Base-by-base conservation (phyloP, 2,113 vertebrate species). In the Gymnobelideus leadbeateri region DNA sequence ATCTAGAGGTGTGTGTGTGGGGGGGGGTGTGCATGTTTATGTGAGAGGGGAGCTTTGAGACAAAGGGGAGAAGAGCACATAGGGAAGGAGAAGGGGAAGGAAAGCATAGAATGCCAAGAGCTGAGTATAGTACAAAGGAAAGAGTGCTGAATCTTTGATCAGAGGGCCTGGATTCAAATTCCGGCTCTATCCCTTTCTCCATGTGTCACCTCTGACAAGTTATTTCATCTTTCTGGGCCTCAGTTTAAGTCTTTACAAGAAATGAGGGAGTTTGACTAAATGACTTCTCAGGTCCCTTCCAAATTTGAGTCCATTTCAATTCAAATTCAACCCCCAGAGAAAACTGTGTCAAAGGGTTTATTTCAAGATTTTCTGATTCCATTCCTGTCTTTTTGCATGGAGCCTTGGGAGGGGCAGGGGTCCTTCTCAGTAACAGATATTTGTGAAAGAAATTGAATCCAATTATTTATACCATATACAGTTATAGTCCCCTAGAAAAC, bases 371-470 rank as follows among this genome's bases (percentile, higher is more conserved):
- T n/a, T 43, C 37, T 84, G 68, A 84, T 84, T 84, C 19, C 68
- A 43, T 84, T 84, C 16, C n/a, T 23, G 1, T 43, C n/a, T 43
- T 43, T 84, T 84, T 43, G n/a, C 61, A 84, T 43, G n/a, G 68
- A 43, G 19, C 16, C 37, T 84, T 84, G 68, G n/a, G 5, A 84
- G 37, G 68, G 68, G 37, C 19, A 14, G 0, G 1, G 43, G 91
- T 50, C 92, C 26, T 53, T 93, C 89, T 84, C 90, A 89, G 46
- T 25, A 84, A 7, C 31, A 92, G 61, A 61, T 92, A 51, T n/a
- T 77, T n/a, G 49, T 8, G 26, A 77, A 84, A 47, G 28, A 51
- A 89, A 51, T 28, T 6, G n/a, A 8, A 26, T 92, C 94, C 43
- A 53, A 43, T 49, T 54, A 89, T 91, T 94, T 89, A 31, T n/a